Evolutionary conservation across 2,797 vertebrate genomes (phyloP).

Genomic region (Chaunax sp.): DNA sequence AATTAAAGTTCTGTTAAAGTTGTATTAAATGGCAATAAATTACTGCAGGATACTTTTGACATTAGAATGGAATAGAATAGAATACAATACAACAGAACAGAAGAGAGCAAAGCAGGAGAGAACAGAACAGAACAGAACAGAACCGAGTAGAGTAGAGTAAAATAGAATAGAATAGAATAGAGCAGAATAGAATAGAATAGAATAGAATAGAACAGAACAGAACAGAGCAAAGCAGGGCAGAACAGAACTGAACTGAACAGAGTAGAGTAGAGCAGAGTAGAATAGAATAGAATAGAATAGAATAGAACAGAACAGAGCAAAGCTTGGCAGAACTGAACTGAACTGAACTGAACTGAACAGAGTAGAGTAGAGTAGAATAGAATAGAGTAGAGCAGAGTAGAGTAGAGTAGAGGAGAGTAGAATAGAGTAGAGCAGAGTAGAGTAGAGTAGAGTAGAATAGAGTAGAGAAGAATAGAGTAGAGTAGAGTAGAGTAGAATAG

Average conservation of each 20-base stretch:
- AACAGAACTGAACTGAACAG: not conserved
- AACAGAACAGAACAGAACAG: not conserved
- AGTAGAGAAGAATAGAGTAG: not conserved
- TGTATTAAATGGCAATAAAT: not conserved
- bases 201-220: not conserved
- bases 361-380: too few relatives aligned
- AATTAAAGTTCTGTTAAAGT: constrained; percentile 9
- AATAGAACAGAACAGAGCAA: too few relatives aligned
- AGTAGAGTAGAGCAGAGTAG: not conserved
- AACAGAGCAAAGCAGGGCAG: not conserved
- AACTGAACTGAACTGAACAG: too few relatives aligned
- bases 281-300: too few relatives aligned
- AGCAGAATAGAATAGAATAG: not conserved
- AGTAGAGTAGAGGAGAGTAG: not conserved
- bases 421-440: not conserved
- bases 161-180: not conserved
- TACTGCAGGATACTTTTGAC: not conserved
- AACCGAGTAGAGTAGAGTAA: not conserved
- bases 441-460: not conserved
- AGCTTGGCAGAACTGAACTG: too few relatives aligned
- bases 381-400: too few relatives aligned
- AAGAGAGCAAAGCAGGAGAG: not conserved
- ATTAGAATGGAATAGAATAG: not conserved
- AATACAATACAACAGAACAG: not conserved
- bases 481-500: not conserved